These are phyloP conservation scores for Fratercula arctica DNA, from an alignment of 2,797 vertebrate species.

Conservation along the genomic window DNA sequence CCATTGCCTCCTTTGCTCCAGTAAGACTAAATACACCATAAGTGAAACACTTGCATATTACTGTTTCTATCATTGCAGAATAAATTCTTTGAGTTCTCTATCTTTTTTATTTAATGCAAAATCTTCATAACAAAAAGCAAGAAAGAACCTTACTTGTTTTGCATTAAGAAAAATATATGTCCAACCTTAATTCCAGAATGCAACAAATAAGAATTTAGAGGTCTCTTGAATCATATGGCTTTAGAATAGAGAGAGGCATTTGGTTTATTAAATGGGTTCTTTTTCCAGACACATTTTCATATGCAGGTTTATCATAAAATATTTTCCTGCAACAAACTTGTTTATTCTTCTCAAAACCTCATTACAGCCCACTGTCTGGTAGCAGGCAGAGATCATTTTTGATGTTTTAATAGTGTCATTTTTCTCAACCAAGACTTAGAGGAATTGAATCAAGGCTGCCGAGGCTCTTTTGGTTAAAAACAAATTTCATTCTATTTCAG, in stretches of 20 bases:
- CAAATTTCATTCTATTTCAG: not conserved
- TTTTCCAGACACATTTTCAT: slow-evolving; percentile 18
- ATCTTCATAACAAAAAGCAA: not conserved
- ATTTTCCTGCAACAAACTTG: slow-evolving; percentile 11
- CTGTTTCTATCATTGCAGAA: not conserved
- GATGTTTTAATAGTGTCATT: slow-evolving; percentile 37
- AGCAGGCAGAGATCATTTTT: slow-evolving; percentile 30
- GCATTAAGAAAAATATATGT: not conserved
- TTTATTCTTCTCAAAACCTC: slow-evolving; percentile 48
- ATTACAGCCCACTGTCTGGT: slow-evolving; percentile 33
- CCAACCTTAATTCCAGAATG: not conserved
- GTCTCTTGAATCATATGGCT: not conserved
- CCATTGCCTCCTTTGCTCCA: not conserved
- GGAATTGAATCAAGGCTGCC: not conserved
- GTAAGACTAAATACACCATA: not conserved
- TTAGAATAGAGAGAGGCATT: not conserved
- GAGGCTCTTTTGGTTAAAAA: not conserved
- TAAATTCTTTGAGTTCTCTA: not conserved
- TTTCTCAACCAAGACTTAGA: slow-evolving; percentile 25
- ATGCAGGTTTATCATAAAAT: slow-evolving; percentile 7
- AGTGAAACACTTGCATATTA: not conserved
- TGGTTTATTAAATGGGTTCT: slow-evolving; percentile 20
- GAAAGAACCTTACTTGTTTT: not conserved
- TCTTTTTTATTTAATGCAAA: not conserved
- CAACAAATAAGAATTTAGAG: slow-evolving; percentile 22